These are phyloP conservation scores for Rhea americana DNA, from an alignment of 2,113 vertebrate genomes.

Conservation along the genomic window DNA sequence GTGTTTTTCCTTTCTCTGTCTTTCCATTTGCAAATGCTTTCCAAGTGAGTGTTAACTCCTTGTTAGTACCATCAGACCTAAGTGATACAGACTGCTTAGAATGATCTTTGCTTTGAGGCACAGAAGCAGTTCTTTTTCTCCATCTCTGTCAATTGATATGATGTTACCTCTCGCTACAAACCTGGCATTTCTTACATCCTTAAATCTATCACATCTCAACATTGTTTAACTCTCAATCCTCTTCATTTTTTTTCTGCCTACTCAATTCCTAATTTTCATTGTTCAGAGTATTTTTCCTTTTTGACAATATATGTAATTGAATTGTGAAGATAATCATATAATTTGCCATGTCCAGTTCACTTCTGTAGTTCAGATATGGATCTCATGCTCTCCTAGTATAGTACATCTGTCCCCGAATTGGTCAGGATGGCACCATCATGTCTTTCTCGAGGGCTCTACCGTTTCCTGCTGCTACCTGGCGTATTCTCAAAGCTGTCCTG, in stretches of 20 bases:
- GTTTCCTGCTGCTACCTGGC: background rate
- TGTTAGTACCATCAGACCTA: background rate
- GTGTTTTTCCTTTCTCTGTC: background rate
- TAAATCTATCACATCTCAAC: background rate
- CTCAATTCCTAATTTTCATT: background rate
- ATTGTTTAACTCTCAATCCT: background rate
- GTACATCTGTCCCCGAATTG: background rate
- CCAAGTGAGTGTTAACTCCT: slow-evolving; percentile 19
- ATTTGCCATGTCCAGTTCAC: background rate
- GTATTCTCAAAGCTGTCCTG: background rate
- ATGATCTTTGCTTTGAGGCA: background rate
- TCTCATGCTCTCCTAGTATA: background rate
- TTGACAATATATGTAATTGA: background rate
- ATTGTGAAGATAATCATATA: background rate
- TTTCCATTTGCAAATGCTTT: background rate
- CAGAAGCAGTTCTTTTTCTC: background rate
- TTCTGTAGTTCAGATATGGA: background rate
- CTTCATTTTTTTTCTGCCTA: background rate
- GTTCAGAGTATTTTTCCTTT: background rate
- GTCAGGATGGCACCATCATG: background rate
- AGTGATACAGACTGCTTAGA: background rate
- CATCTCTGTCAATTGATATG: background rate
- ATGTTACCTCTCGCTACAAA: background rate
- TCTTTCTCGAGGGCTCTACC: background rate
- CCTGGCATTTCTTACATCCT: background rate